Conservation (phyloP, 2,113 vertebrate species). For the Haemorhous mexicanus region DNA sequence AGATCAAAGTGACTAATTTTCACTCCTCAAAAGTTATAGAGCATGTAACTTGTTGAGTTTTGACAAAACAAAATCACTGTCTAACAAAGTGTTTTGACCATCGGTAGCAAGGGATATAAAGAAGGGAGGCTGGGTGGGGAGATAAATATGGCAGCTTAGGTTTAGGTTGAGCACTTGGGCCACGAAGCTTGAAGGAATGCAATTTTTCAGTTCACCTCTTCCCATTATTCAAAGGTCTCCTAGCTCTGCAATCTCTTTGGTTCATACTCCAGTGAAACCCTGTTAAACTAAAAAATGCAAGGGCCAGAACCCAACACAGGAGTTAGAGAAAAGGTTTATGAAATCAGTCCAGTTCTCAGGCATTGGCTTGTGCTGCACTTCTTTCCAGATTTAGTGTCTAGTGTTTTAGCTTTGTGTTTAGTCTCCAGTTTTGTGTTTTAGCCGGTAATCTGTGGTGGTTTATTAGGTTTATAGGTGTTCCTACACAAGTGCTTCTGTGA, state of each 20-base stretch:
- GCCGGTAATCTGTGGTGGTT: background rate
- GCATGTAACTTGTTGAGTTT: background rate
- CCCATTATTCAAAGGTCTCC: slow-evolving; percentile 12
- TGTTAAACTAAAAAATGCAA: background rate
- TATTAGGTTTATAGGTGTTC: background rate
- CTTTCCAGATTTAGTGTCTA: background rate
- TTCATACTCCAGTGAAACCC: background rate
- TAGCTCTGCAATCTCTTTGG: background rate
- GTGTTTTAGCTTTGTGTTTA: background rate
- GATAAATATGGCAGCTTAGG: background rate
- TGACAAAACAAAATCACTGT: background rate
- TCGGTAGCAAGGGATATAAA: background rate
- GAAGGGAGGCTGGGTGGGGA: background rate
- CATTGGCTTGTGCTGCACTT: background rate
- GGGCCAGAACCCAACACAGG: background rate
- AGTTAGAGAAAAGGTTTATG: background rate
- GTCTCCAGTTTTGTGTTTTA: background rate
- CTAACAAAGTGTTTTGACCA: background rate
- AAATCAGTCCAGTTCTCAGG: background rate
- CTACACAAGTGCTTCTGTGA: background rate
- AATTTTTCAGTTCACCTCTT: slow-evolving; percentile 55
- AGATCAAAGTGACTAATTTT: background rate
- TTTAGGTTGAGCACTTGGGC: background rate
- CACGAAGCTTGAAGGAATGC: slow-evolving; percentile 14
- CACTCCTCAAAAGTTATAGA: background rate